Conservation (phyloP, 2,888 invertebrate genomes). For the Philonicus albiceps region DNA sequence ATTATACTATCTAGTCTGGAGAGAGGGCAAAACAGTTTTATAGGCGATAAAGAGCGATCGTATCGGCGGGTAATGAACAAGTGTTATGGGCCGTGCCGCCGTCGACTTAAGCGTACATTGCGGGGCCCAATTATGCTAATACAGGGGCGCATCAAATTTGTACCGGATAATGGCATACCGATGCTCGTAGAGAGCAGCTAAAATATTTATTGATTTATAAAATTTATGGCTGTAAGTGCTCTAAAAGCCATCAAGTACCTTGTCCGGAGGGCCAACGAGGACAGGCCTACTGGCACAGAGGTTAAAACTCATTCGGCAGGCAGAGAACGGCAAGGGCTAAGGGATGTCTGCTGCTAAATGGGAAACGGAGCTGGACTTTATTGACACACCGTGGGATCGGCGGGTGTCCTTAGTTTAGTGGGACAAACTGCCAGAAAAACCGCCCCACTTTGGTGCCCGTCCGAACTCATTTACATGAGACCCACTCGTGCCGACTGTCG, state of each 20-base stretch:
- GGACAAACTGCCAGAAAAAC: conserved; percentile 38
- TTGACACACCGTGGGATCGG: conserved; percentile 24
- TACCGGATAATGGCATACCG: conserved; percentile 18
- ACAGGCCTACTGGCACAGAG: conserved; percentile 3
- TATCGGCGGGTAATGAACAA: conserved; percentile 15
- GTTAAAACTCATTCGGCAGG: background rate
- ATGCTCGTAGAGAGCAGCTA: conserved; percentile 35
- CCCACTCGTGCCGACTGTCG: conserved; percentile 2
- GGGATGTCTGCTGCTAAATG: conserved; percentile 8
- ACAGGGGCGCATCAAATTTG: conserved; percentile 21
- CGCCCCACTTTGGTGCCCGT: conserved; percentile 1
- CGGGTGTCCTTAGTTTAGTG: conserved; percentile 28
- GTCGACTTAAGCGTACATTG: background rate
- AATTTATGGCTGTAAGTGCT: conserved; percentile 42
- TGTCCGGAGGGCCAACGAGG: conserved; percentile 27
- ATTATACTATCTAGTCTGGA: conserved; percentile 27
- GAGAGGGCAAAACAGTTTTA: background rate
- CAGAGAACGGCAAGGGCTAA: background rate
- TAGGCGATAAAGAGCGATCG: conserved; percentile 9
- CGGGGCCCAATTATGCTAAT: conserved; percentile 38
- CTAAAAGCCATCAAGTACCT: conserved; percentile 39
- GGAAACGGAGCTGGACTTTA: conserved; percentile 17
- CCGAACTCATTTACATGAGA: conserved; percentile 34
- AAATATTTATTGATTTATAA: conserved; percentile 45
- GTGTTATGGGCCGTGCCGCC: background rate